phyloP scores from a whole-genome alignment of 2,797 vertebrate genomes.

The Denticeps clupeoides region DNA sequence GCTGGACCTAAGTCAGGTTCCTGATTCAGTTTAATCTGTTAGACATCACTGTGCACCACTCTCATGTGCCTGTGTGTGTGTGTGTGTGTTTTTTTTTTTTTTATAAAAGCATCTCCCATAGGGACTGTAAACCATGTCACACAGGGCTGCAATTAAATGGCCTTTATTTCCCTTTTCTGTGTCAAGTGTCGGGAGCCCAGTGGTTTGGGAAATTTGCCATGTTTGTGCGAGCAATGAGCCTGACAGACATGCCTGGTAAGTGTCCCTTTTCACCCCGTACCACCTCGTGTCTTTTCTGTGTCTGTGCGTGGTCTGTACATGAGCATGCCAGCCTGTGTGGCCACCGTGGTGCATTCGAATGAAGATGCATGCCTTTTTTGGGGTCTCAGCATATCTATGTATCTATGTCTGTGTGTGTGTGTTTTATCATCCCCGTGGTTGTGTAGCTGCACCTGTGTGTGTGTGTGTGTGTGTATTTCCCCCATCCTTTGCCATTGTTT shows the following conservation, averaged over 20 bases:
- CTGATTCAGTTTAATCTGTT: no score
- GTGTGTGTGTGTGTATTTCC: neutral
- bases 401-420: slow-evolving; percentile 7
- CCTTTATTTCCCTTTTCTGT: slow-evolving; percentile 35
- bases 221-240: slow-evolving; percentile 41
- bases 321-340: no score
- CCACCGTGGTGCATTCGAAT: no score
- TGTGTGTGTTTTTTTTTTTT: no score
- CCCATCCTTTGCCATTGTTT: neutral
- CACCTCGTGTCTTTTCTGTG: neutral
- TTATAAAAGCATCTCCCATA: neutral
- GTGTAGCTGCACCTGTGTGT: neutral
- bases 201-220: slow-evolving; percentile 43
- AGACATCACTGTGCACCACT: no score
- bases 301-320: neutral
- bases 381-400: neutral
- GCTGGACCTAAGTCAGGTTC: no score
- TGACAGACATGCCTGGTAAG: slow-evolving; percentile 43
- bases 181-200: slow-evolving; percentile 39
- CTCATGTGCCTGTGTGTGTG: no score
- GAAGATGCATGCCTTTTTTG: neutral
- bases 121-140: neutral
- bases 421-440: neutral
- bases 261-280: slow-evolving; percentile 12
- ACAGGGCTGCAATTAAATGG: slow-evolving; percentile 23